A percentile compares a stretch with the other conserved stretches of the same genome.
Conservation (phyloP, 2,888 invertebrate species). For the Clitarchus hookeri region DNA sequence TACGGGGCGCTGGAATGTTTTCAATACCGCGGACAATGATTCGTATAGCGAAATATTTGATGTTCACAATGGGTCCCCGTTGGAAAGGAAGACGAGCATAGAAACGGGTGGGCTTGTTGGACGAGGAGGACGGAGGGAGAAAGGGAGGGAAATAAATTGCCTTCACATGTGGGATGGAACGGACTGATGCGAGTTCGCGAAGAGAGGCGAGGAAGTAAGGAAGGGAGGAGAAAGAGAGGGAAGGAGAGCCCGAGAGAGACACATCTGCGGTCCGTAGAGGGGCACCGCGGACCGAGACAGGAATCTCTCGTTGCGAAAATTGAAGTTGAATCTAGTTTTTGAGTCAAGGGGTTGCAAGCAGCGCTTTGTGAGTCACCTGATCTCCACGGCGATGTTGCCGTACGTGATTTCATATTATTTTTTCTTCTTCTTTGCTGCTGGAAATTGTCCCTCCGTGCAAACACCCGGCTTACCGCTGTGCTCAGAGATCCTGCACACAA, state of each 20-base stretch:
- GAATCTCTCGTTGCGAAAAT: background rate
- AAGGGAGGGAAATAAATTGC: constrained; percentile 3
- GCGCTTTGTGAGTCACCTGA: background rate
- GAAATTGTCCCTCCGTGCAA: too few species aligned
- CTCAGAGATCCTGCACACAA: too few species aligned
- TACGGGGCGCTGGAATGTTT: background rate
- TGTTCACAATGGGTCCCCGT: background rate
- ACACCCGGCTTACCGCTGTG: too few species aligned
- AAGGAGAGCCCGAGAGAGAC: background rate
- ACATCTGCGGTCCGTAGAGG: background rate
- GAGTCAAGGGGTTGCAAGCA: background rate
- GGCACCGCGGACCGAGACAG: background rate
- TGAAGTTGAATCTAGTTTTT: background rate
- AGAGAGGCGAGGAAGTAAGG: background rate
- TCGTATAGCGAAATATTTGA: constrained; percentile 7
- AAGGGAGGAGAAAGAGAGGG: background rate
- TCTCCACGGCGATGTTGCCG: too few species aligned
- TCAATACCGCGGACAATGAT: background rate
- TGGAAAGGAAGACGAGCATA: background rate
- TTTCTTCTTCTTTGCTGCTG: too few species aligned
- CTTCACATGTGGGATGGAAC: constrained; percentile 14
- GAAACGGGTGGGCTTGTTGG: too few species aligned
- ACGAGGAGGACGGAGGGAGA: background rate
- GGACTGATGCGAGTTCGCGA: background rate
- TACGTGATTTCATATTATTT: too few species aligned